Evolutionary conservation across 2,797 vertebrate species (phyloP).

Genomic region (Paratrypauchen microcephalus): DNA sequence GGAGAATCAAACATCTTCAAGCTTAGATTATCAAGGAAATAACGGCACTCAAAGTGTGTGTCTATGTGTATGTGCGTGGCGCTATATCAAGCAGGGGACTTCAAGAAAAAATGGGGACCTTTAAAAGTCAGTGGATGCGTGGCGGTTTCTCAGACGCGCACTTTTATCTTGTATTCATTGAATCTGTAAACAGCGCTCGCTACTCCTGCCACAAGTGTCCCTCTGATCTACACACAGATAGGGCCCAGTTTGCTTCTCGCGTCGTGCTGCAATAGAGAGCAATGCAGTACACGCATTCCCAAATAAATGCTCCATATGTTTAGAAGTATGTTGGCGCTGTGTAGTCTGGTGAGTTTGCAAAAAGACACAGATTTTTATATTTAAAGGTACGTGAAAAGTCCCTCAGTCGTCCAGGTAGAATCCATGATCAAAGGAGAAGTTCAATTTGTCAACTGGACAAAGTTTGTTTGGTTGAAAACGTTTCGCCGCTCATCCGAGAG

Average conservation of each 20-base stretch:
- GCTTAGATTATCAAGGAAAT: slow-evolving; percentile 68
- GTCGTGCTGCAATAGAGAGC: slow-evolving; percentile 67
- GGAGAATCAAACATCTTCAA: slow-evolving; percentile 69
- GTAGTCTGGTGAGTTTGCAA: not conserved
- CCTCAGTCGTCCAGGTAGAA: no score
- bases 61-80: slow-evolving; percentile 16
- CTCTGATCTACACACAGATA: slow-evolving; percentile 71
- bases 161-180: slow-evolving; percentile 78
- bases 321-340: not conserved
- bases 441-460: no score
- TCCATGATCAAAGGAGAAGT: no score
- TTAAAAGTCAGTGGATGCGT: slow-evolving; percentile 75
- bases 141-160: slow-evolving; percentile 67
- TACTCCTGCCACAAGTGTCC: slow-evolving; percentile 69
- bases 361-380: not conserved
- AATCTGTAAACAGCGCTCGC: slow-evolving; percentile 77
- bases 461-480: no score
- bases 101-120: slow-evolving; percentile 77
- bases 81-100: slow-evolving; percentile 68
- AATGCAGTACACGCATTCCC: slow-evolving; percentile 54
- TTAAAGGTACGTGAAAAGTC: no score
- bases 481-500: no score
- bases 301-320: slow-evolving; percentile 47
- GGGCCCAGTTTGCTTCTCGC: slow-evolving; percentile 45
- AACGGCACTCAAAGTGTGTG: slow-evolving; percentile 60